phyloP scores from a whole-genome alignment of 1,140 invertebrate species.

The Agrilus planipennis region DNA sequence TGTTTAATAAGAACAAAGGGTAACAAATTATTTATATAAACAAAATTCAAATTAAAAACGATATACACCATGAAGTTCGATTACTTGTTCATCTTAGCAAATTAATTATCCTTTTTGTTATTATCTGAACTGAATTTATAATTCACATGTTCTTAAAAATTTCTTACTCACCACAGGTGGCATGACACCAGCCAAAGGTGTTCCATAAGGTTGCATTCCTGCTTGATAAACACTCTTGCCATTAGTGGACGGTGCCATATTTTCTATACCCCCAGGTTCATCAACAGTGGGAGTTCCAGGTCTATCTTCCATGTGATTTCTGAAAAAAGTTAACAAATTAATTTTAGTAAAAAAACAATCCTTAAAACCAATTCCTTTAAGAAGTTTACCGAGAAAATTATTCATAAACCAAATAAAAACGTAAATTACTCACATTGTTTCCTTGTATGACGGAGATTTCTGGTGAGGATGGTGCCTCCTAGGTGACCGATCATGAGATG shows the following conservation, averaged over 20 bases:
- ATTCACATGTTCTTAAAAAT: too few species aligned
- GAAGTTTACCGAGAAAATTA: too few species aligned
- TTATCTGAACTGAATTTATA: too few species aligned
- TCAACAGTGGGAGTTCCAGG: conserved; percentile 59
- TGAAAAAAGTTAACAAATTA: conserved; percentile 4
- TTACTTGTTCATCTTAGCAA: too few species aligned
- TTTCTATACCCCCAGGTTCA: conserved; percentile 35
- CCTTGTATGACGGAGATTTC: conserved; percentile 1
- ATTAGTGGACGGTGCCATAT: conserved; percentile 9
- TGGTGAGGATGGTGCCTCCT: neutral
- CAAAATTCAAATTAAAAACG: too few species aligned
- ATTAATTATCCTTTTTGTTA: too few species aligned
- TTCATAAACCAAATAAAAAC: neutral
- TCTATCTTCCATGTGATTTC: conserved; percentile 40
- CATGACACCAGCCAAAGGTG: conserved; percentile 8
- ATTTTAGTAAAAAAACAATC: too few species aligned
- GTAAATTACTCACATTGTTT: conserved; percentile 4
- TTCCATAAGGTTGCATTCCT: conserved; percentile 8
- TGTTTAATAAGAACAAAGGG: too few species aligned
- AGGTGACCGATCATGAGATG: neutral
- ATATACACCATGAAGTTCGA: too few species aligned
- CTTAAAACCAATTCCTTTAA: too few species aligned
- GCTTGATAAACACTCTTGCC: conserved; percentile 7
- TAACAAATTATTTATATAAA: too few species aligned
- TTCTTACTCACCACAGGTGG: too few species aligned